A percentile compares a stretch with the other conserved stretches of the same genome.
Conservation (phyloP, 2,888 invertebrate species). For the Rhopalosiphum nymphaeae region DNA sequence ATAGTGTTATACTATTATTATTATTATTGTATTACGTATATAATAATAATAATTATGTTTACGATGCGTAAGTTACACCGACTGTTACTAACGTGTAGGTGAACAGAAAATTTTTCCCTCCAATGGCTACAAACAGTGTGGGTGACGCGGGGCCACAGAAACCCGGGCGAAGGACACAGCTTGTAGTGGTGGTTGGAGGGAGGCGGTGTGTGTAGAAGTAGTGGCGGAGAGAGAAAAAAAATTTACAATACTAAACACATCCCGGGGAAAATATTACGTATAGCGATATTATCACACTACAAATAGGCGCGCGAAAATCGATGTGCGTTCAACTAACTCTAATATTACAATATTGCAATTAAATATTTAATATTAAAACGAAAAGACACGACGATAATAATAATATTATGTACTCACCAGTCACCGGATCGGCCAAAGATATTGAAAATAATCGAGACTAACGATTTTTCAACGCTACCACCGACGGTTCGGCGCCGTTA, state of each 20-base stretch:
- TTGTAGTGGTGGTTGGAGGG: background rate
- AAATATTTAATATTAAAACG: background rate
- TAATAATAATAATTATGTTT: slow-evolving; percentile 2
- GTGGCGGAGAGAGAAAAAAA: background rate
- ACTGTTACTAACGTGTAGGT: background rate
- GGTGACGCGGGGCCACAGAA: background rate
- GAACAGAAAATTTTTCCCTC: slow-evolving; percentile 46
- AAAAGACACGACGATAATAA: background rate
- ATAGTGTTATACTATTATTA: background rate
- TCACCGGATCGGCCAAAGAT: background rate
- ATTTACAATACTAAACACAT: background rate
- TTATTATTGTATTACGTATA: background rate
- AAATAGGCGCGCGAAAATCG: background rate
- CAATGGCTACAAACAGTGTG: slow-evolving; percentile 1
- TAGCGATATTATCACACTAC: slow-evolving; percentile 30
- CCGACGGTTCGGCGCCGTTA: background rate
- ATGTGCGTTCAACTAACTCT: background rate
- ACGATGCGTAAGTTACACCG: background rate
- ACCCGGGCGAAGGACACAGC: background rate
- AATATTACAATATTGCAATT: background rate
- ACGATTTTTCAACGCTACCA: background rate
- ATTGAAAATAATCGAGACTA: background rate
- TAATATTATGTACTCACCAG: background rate
- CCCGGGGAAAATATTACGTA: slow-evolving; percentile 14
- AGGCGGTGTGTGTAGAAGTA: background rate